phyloP scores from a whole-genome alignment of 2,888 invertebrate genomes.

The Theodoxus fluviatilis region DNA sequence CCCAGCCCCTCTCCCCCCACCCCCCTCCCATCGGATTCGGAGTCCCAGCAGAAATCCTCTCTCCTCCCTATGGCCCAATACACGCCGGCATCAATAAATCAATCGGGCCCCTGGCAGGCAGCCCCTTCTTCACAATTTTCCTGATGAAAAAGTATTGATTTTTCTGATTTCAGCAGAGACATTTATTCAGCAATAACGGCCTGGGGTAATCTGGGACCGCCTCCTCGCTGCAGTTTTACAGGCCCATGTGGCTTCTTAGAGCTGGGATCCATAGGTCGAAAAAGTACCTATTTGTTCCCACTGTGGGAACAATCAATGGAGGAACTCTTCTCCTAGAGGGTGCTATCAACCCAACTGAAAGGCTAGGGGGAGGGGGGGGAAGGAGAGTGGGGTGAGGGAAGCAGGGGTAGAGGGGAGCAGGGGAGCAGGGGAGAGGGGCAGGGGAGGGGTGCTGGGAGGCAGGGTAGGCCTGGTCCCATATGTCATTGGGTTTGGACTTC shows the following conservation, averaged over 20 bases:
- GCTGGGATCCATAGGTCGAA: no score
- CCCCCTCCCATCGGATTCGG: not conserved
- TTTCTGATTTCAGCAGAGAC: constrained; percentile 26
- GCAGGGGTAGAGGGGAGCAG: no score
- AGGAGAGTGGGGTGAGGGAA: no score
- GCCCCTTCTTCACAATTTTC: constrained; percentile 27
- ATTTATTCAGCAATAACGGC: constrained; percentile 14
- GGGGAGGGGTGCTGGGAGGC: no score
- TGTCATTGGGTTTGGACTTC: constrained; percentile 33
- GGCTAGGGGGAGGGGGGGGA: no score
- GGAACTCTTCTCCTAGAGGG: no score
- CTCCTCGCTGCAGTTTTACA: constrained; percentile 5
- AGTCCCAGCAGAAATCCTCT: not conserved
- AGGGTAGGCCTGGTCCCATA: constrained; percentile 27
- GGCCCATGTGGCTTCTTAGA: constrained; percentile 12
- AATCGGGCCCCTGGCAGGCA: constrained; percentile 25
- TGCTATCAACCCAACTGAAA: no score
- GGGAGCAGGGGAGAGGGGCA: no score
- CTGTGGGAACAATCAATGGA: no score
- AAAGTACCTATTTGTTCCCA: no score
- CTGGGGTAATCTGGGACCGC: constrained; percentile 14
- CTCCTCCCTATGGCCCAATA: not conserved
- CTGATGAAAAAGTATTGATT: constrained; percentile 34
- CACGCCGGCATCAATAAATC: constrained; percentile 31
- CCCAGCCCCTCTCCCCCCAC: not conserved